Percentiles rank a stretch among this genome's conserved stretches.
These are phyloP conservation scores for Bergia sp. DNA, from an alignment of 92 coral and sea anemone genomes.

Conservation along the genomic window DNA sequence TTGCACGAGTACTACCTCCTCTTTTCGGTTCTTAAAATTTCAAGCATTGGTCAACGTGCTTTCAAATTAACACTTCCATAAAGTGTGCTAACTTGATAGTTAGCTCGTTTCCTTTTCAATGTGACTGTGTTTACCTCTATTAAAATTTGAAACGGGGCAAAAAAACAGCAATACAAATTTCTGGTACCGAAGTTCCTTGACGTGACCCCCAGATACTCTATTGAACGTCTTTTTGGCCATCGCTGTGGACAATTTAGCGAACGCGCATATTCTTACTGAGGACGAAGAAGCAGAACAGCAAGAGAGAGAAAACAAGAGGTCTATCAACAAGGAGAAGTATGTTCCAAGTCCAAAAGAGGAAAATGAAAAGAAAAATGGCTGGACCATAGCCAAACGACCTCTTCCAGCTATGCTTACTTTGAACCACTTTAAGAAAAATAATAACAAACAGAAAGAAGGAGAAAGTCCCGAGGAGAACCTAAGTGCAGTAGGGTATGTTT, in stretches of 20 bases:
- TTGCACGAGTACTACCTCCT: no score
- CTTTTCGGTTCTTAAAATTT: no score
- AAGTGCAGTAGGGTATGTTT: constrained; percentile 4
- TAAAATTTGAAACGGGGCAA: neutral
- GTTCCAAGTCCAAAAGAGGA: constrained; percentile 12
- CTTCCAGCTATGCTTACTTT: constrained; percentile 62
- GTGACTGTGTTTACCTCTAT: neutral
- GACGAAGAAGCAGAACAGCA: constrained; percentile 89
- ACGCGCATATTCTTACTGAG: constrained; percentile 93
- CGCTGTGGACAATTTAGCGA: constrained; percentile 99
- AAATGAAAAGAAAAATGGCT: constrained; percentile 49
- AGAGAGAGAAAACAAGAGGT: constrained; percentile 68
- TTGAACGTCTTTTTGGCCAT: constrained; percentile 96
- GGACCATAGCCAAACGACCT: constrained; percentile 62
- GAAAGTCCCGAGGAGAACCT: neutral
- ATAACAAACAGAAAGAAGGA: constrained; percentile 38
- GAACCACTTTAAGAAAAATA: constrained; percentile 46
- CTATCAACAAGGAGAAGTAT: constrained; percentile 60
- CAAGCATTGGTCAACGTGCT: no score
- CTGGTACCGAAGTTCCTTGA: constrained; percentile 38
- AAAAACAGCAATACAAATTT: neutral
- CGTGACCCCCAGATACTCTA: constrained; percentile 77
- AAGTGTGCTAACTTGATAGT: neutral
- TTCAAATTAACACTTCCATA: no score
- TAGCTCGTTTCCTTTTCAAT: neutral